phyloP scores from a whole-genome alignment of 2,797 vertebrate species.

The Melanotaenia nigrans region DNA sequence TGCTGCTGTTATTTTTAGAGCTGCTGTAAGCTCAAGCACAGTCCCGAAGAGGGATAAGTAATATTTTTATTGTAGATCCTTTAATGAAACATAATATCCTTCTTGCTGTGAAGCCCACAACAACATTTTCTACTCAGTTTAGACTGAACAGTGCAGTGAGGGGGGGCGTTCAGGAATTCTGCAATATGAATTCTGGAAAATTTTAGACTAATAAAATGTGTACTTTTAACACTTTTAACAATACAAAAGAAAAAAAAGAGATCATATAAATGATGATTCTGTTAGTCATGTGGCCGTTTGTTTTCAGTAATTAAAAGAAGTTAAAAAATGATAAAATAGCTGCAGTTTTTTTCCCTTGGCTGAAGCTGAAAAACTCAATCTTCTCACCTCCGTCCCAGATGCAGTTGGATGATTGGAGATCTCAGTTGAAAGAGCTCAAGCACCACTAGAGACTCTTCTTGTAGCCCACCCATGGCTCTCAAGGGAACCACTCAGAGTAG shows the following conservation, averaged over 20 bases:
- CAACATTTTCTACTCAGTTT: constrained; percentile 36
- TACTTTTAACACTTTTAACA: neutral
- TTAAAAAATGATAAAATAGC: neutral
- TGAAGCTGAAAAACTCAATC: constrained; percentile 37
- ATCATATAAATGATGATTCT: neutral
- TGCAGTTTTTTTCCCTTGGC: constrained; percentile 22
- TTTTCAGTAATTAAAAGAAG: constrained; percentile 1
- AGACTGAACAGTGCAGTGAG: constrained; percentile 8
- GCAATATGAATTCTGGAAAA: constrained; percentile 16
- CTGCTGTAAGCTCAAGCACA: constrained; percentile 58
- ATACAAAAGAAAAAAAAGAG: too few species aligned
- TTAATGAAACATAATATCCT: constrained; percentile 66
- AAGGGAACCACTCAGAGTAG: constrained; percentile 63
- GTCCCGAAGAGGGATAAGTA: constrained; percentile 45
- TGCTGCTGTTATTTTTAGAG: constrained; percentile 64
- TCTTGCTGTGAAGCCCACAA: constrained; percentile 41
- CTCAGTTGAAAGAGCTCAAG: constrained; percentile 60
- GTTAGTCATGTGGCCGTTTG: neutral
- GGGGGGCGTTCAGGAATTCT: neutral
- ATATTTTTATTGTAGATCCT: constrained; percentile 54
- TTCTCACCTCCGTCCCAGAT: constrained; percentile 45
- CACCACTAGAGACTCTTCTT: constrained; percentile 60
- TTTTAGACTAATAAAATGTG: constrained; percentile 1
- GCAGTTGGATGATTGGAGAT: constrained; percentile 43
- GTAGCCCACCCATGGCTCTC: constrained; percentile 66